Evolutionary conservation across 2,888 invertebrate species (phyloP), one percentile per base, ranked within the genome.

Genomic region (Philopedon plagiatum): DNA sequence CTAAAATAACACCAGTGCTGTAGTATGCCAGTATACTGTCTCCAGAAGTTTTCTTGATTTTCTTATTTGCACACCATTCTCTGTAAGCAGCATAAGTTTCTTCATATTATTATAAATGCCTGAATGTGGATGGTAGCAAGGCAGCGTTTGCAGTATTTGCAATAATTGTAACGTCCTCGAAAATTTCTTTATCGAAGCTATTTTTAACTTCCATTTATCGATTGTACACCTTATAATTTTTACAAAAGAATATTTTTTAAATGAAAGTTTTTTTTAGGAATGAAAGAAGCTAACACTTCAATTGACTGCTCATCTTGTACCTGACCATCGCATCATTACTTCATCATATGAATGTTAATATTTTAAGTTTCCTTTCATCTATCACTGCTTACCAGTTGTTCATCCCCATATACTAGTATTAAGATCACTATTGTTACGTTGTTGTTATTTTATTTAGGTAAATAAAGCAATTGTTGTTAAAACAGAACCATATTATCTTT

Each of bases 381-480:
- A n/a, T n/a, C n/a, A 19, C 34, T 34, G 56, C n/a, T 60, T 46
- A 18, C 46, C 32, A 29, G 61, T 44, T 65, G 56, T 65, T 65
- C 65, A 65, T 65, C 65, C 65, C 65, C 65, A 65, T 65, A 23
- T 65, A 37, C 11, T 37, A 64, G 26, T 8, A 32, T 56, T 18
- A 54, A 37, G 18, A n/a, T n/a, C n/a, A n/a, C n/a, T 39, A 37
- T 23, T 63, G 54, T 63, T 62, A 15, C 4, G 8, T 54, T 54
- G 15, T 54, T 54, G 9, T 32, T 54, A 15, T 58, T 58, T 39
- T 41, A 15, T 26, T 61, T 39, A 46, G n/a, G n/a, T n/a, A 56
- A 65, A 56, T 65, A 65, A 65, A 65, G 32, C 56, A 65, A 56
- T 56, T 39, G 54, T 64, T 41, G 41, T 41, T 56, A 29, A 56